Conservation (phyloP, 2,797 vertebrate genomes). For the Manis crassicaudata region DNA sequence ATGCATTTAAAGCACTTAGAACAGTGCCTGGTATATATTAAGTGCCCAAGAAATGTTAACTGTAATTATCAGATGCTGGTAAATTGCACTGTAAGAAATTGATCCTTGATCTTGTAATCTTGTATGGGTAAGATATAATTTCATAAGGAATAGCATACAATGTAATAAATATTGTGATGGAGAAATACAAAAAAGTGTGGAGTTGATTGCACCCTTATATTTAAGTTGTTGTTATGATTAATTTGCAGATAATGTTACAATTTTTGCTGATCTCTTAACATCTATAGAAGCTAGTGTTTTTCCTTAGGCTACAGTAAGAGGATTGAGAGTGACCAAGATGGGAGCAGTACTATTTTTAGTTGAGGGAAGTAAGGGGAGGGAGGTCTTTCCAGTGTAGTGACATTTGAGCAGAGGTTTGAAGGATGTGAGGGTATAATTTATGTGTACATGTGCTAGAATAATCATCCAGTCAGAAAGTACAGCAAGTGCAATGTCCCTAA, state of each 20-base stretch:
- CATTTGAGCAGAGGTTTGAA: constrained; percentile 32
- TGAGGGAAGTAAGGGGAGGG: background rate
- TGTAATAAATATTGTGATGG: background rate
- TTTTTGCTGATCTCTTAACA: background rate
- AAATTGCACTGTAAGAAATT: constrained; percentile 18
- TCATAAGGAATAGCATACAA: constrained; percentile 6
- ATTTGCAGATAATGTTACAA: background rate
- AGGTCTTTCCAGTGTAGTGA: constrained; percentile 11
- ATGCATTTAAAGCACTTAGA: background rate
- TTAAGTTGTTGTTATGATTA: background rate
- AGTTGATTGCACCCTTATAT: background rate
- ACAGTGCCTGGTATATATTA: background rate
- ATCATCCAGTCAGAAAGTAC: constrained; percentile 21
- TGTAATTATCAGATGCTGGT: background rate
- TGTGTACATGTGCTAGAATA: background rate
- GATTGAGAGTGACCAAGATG: constrained; percentile 16
- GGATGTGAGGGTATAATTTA: background rate
- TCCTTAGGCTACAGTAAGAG: background rate
- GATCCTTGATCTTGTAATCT: constrained; percentile 33
- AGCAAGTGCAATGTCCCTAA: constrained; percentile 4
- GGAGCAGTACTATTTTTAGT: background rate
- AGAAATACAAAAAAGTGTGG: background rate
- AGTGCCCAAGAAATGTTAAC: background rate
- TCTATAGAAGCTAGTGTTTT: background rate
- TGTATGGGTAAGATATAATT: background rate